Evolutionary conservation across 2,113 vertebrate genomes (phyloP).

Genomic region (Peromyscus californicus): DNA sequence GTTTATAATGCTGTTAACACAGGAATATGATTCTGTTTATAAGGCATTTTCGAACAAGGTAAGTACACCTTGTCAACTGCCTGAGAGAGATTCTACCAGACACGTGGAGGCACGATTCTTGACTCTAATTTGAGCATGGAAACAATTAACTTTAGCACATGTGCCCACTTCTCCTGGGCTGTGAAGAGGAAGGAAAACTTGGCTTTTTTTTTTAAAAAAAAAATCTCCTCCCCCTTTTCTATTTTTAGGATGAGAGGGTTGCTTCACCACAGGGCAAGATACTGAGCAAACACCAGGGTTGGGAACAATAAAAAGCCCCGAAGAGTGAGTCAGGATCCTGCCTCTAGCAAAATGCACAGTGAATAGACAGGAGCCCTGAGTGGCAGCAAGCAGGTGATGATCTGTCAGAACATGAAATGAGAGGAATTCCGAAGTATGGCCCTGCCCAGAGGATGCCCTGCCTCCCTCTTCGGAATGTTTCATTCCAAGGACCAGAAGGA

Average conservation of each 20-base stretch:
- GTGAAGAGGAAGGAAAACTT: slow-evolving; percentile 1
- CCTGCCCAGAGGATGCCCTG: slow-evolving; percentile 1
- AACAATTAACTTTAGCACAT: slow-evolving; percentile 57
- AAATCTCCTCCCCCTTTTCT: slow-evolving; percentile 64
- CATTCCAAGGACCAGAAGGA: not conserved
- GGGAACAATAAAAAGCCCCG: slow-evolving; percentile 54
- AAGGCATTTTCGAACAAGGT: slow-evolving; percentile 65
- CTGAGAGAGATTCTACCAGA: slow-evolving; percentile 42
- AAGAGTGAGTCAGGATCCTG: slow-evolving; percentile 59
- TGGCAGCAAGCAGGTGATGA: slow-evolving; percentile 32
- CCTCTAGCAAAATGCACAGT: slow-evolving; percentile 35
- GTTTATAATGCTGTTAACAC: slow-evolving; percentile 46
- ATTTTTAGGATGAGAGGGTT: slow-evolving; percentile 67
- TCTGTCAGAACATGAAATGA: slow-evolving; percentile 71
- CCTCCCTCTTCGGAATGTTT: slow-evolving; percentile 21
- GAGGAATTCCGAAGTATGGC: not conserved
- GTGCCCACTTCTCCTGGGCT: slow-evolving; percentile 34
- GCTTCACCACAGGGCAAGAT: slow-evolving; percentile 19
- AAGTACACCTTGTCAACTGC: slow-evolving; percentile 65
- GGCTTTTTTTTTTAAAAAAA: not conserved
- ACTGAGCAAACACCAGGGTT: slow-evolving; percentile 47
- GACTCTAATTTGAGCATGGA: slow-evolving; percentile 65
- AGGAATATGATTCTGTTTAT: slow-evolving; percentile 62
- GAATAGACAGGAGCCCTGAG: not conserved
- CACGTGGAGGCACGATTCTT: slow-evolving; percentile 59